A percentile compares a stretch with the other conserved stretches of the same genome.
phyloP scores from a whole-genome alignment of 2,797 vertebrate genomes.

The Muscicapa comitata region DNA sequence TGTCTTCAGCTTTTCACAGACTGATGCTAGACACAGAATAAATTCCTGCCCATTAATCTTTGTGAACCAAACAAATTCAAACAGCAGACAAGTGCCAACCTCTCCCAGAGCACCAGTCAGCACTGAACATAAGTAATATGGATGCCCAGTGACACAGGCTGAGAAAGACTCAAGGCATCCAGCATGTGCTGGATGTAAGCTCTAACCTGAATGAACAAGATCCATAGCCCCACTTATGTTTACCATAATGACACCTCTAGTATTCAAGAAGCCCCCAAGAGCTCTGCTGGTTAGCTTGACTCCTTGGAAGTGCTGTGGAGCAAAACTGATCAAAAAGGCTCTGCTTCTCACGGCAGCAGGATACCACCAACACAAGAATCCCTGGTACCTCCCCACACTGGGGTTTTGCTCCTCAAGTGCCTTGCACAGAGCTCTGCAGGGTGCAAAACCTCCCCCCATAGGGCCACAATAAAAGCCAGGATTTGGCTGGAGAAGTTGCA shows the following conservation, averaged over 20 bases:
- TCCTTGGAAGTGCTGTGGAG: neutral
- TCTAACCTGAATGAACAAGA: neutral
- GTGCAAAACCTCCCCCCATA: fast-evolving
- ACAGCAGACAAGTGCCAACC: neutral
- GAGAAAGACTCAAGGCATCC: neutral
- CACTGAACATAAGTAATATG: neutral
- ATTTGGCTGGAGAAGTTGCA: neutral
- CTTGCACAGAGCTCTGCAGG: neutral
- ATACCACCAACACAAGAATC: neutral
- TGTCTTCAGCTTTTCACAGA: neutral
- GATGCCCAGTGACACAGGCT: neutral
- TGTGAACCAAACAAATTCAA: neutral
- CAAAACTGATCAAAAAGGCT: neutral
- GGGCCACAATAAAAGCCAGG: neutral
- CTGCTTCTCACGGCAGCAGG: fast-evolving
- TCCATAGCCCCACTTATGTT: neutral
- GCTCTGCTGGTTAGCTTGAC: neutral
- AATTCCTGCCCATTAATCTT: neutral
- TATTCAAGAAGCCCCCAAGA: neutral
- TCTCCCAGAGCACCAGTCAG: neutral
- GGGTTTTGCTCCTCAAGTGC: fast-evolving
- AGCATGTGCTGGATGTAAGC: neutral
- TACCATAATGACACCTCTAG: neutral
- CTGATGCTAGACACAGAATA: neutral
- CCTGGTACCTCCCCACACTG: fast-evolving